These are phyloP conservation scores for Physeter macrocephalus DNA, from an alignment of 2,113 vertebrate genomes.

Conservation along the genomic window DNA sequence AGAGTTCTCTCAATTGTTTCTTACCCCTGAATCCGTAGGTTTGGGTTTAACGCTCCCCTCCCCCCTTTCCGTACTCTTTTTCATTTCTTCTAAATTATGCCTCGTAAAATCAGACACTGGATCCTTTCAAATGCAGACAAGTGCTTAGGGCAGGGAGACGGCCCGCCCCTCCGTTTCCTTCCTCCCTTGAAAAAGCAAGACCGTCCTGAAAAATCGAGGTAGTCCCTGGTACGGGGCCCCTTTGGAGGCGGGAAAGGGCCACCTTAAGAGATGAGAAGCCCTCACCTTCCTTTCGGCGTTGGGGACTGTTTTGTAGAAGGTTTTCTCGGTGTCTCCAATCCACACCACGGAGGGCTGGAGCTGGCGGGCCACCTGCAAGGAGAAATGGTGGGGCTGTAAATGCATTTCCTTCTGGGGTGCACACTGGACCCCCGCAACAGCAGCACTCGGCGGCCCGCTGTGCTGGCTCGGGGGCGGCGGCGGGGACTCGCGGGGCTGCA, in stretches of 20 bases:
- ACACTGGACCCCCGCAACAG: fast-evolving
- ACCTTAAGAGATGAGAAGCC: not conserved
- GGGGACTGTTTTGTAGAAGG: slow-evolving; percentile 82
- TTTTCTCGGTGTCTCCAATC: slow-evolving; percentile 87
- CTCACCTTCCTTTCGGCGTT: slow-evolving; percentile 80
- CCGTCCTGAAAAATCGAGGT: too few species aligned
- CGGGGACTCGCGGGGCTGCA: fast-evolving
- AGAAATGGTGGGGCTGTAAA: not conserved
- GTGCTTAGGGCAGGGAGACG: not conserved
- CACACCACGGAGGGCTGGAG: slow-evolving; percentile 90
- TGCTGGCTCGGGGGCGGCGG: fast-evolving
- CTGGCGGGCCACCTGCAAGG: slow-evolving; percentile 83
- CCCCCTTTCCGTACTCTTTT: not conserved
- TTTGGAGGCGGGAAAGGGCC: fast-evolving
- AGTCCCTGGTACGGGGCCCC: fast-evolving
- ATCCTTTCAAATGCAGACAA: not conserved
- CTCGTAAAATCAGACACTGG: not conserved
- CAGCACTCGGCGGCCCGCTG: fast-evolving
- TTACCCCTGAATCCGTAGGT: not conserved
- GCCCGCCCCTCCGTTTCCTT: fast-evolving
- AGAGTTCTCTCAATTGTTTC: not conserved
- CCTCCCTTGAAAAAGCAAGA: not conserved
- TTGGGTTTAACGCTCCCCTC: not conserved
- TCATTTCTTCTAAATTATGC: not conserved
- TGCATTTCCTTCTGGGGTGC: fast-evolving